These are phyloP conservation scores for Bombus waltoni DNA, from an alignment of 1,140 invertebrate genomes.

Conservation along the genomic window DNA sequence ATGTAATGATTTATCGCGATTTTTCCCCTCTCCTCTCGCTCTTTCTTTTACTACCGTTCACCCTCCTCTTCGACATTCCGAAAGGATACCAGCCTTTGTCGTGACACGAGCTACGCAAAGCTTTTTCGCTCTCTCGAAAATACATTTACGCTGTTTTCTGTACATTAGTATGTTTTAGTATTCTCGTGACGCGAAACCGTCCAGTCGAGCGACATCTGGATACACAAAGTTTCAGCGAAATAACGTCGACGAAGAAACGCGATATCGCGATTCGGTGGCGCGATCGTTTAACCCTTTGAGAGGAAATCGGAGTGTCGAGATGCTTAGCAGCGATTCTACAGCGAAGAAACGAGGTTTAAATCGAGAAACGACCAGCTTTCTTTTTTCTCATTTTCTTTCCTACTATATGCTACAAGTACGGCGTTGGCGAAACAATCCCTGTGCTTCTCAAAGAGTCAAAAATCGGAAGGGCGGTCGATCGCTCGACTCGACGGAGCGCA, in stretches of 20 bases:
- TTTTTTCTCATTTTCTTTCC: neutral
- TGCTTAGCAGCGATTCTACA: neutral
- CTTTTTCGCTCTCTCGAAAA: slow-evolving; percentile 29
- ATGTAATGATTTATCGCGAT: slow-evolving; percentile 50
- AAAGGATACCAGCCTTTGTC: neutral
- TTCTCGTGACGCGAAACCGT: neutral
- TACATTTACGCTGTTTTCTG: slow-evolving; percentile 39
- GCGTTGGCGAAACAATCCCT: neutral
- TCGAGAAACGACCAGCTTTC: neutral
- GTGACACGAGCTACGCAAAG: neutral
- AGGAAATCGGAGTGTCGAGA: neutral
- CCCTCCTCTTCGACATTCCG: neutral
- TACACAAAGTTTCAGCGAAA: neutral
- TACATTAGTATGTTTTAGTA: neutral
- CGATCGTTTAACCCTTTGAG: slow-evolving; percentile 3
- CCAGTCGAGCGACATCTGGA: neutral
- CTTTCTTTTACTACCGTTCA: neutral
- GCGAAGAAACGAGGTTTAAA: neutral
- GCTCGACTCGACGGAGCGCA: neutral
- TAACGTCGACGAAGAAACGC: neutral
- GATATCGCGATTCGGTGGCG: neutral
- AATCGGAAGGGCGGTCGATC: neutral
- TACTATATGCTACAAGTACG: neutral
- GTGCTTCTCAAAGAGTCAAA: slow-evolving; percentile 3
- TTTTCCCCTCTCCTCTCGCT: slow-evolving; percentile 1